These are phyloP conservation scores for Enteromius paludinosus DNA, from an alignment of 2,797 vertebrate species.

Conservation along the genomic window DNA sequence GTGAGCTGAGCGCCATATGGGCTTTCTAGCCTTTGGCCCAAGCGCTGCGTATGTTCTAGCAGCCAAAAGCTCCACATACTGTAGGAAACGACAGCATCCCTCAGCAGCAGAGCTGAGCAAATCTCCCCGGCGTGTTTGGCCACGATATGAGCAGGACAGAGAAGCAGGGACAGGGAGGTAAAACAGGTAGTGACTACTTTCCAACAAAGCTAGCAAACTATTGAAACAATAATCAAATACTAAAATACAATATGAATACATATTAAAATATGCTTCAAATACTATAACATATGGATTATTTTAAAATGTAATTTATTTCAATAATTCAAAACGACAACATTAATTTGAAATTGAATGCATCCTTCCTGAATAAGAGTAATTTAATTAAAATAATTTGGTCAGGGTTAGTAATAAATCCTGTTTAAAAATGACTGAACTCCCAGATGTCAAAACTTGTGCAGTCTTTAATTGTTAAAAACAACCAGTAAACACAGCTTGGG, in stretches of 20 bases:
- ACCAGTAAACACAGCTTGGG: background rate
- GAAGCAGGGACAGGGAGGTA: background rate
- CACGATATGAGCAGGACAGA: constrained; percentile 18
- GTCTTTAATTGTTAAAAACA: background rate
- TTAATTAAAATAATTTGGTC: background rate
- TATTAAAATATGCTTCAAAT: too few relatives aligned
- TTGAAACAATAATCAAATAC: background rate
- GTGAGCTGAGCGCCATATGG: background rate
- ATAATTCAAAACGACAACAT: background rate
- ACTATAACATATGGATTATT: background rate
- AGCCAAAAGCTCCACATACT: constrained; percentile 16
- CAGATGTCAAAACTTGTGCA: background rate
- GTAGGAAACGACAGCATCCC: background rate
- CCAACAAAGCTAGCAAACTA: background rate
- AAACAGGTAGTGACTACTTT: background rate
- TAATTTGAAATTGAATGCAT: background rate
- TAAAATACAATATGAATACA: too few relatives aligned
- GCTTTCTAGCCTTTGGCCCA: constrained; percentile 8
- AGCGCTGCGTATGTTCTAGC: constrained; percentile 6
- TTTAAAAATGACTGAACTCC: too few relatives aligned
- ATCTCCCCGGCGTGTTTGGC: constrained; percentile 14
- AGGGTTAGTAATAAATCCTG: too few relatives aligned
- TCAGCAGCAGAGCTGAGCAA: background rate
- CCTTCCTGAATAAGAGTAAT: background rate
- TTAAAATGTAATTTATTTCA: background rate